These are phyloP conservation scores for Cyrtonyx montezumae DNA, from an alignment of 2,113 vertebrate species.

Conservation along the genomic window DNA sequence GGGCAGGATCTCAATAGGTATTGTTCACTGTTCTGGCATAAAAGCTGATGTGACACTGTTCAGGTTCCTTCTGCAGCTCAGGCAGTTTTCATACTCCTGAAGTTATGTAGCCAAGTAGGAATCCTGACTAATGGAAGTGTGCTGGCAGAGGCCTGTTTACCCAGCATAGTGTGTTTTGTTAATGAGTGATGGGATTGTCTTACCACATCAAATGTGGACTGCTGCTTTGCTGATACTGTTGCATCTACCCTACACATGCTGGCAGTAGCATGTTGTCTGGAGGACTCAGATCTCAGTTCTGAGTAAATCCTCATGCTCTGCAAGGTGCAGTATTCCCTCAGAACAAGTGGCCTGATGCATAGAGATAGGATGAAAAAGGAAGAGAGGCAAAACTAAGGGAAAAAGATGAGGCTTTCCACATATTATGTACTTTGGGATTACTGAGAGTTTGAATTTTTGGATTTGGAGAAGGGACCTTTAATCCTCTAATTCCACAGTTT, in stretches of 20 bases:
- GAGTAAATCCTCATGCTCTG: neutral
- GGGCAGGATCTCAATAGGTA: constrained; percentile 93
- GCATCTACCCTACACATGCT: neutral
- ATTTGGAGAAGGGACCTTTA: neutral
- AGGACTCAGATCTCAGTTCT: neutral
- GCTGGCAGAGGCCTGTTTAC: neutral
- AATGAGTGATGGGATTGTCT: neutral
- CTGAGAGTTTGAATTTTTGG: neutral
- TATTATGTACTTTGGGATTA: neutral
- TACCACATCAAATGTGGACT: neutral
- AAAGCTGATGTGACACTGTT: neutral
- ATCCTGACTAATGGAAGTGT: neutral
- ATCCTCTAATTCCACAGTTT: neutral
- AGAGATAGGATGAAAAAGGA: neutral
- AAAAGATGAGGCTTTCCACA: neutral
- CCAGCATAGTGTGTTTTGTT: neutral
- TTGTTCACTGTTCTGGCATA: neutral
- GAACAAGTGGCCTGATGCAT: neutral
- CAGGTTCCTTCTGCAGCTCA: neutral
- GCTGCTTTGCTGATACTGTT: neutral
- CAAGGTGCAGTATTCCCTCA: neutral
- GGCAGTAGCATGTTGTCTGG: neutral
- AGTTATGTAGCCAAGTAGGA: neutral
- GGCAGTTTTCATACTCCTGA: neutral
- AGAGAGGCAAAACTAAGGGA: neutral